A percentile compares a stretch with the other conserved stretches of the same genome.
phyloP scores from a whole-genome alignment of 1,140 invertebrate species.

The Belonocnema kinseyi region DNA sequence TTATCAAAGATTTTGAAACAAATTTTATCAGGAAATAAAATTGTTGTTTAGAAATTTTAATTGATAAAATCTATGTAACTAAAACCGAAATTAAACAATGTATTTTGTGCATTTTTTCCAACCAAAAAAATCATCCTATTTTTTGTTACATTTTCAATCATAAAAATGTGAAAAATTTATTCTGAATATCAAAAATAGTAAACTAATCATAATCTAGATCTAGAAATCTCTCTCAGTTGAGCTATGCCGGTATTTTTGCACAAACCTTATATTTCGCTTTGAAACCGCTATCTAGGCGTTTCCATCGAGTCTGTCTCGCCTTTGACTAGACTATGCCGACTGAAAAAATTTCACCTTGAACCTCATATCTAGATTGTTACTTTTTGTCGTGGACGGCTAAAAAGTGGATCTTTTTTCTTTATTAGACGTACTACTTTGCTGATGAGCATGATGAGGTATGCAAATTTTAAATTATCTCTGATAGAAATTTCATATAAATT shows the following conservation, averaged over 20 bases:
- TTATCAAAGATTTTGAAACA: too few species aligned
- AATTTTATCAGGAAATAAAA: too few species aligned
- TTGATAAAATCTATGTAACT: too few species aligned
- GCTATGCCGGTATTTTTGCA: constrained; percentile 1
- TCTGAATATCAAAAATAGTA: too few species aligned
- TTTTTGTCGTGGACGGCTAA: neutral
- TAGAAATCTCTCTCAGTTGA: constrained; percentile 3
- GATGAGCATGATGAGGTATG: neutral
- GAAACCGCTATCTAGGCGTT: constrained; percentile 17
- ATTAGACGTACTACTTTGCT: neutral
- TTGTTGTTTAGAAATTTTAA: too few species aligned
- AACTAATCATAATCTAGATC: neutral
- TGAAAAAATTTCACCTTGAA: constrained; percentile 23
- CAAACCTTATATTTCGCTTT: constrained; percentile 10
- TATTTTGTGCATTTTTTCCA: too few species aligned
- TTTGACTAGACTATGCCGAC: constrained; percentile 25
- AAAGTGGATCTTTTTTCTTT: neutral
- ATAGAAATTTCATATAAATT: neutral
- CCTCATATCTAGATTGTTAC: constrained; percentile 1
- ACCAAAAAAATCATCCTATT: too few species aligned
- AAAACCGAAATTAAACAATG: too few species aligned
- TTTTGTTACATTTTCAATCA: too few species aligned
- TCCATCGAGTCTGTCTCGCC: constrained; percentile 13
- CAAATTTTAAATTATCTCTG: neutral
- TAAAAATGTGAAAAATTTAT: too few species aligned